Conservation (phyloP, 1,140 invertebrate species). For the Megathymus violae region DNA sequence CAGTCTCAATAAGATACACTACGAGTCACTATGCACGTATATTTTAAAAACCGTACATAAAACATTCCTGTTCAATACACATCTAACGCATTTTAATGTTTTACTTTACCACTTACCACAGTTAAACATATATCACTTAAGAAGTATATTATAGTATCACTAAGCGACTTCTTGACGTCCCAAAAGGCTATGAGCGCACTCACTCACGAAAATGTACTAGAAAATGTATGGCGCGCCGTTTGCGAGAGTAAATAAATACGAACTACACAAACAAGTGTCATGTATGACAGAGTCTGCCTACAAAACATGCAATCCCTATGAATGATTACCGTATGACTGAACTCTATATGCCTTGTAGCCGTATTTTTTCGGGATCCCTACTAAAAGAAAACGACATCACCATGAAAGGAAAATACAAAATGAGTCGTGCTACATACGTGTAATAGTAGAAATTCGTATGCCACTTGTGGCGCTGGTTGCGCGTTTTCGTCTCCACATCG, state of each 20-base stretch:
- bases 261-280: conserved; percentile 59
- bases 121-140: conserved; percentile 26
- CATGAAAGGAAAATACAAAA: conserved; percentile 53
- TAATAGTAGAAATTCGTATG: conserved; percentile 66
- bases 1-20: no score
- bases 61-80: neutral
- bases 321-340: conserved; percentile 66
- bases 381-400: conserved; percentile 55
- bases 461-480: conserved; percentile 62
- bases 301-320: conserved; percentile 67
- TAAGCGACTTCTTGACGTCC: conserved; percentile 45
- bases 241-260: conserved; percentile 58
- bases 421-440: conserved; percentile 53
- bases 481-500: conserved; percentile 71
- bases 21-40: no score
- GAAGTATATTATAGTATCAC: conserved; percentile 36
- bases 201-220: conserved; percentile 36
- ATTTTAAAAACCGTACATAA: no score
- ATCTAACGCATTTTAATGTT: neutral
- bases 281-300: conserved; percentile 56
- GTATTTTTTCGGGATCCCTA: conserved; percentile 61
- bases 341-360: conserved; percentile 57
- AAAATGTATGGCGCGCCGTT: conserved; percentile 49
- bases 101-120: conserved; percentile 20
- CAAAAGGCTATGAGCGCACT: conserved; percentile 35